Evolutionary conservation across 2,113 vertebrate genomes (phyloP).

Genomic region (Tiliqua scincoides): DNA sequence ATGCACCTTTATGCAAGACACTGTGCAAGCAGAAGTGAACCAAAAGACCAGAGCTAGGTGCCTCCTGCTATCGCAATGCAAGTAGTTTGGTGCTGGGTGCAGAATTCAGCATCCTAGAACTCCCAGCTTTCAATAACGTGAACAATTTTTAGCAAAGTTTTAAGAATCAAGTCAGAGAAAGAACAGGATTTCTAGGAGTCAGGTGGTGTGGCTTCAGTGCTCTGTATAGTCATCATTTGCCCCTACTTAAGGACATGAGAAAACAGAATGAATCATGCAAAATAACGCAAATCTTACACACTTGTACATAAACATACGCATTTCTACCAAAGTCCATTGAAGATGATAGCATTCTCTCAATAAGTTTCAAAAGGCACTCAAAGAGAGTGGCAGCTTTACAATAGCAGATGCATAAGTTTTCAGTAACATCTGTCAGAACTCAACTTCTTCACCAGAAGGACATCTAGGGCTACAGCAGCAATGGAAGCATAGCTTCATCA

Average conservation of each 20-base stretch:
- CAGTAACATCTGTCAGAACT: not conserved
- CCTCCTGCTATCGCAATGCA: not conserved
- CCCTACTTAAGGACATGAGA: not conserved
- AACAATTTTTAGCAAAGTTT: not conserved
- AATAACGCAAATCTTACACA: not conserved
- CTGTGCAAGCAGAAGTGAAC: not conserved
- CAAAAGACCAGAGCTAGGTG: not conserved
- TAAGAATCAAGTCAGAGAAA: not conserved
- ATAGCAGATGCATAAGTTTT: not conserved
- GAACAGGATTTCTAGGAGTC: not conserved
- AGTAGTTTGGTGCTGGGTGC: not conserved
- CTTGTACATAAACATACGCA: not conserved
- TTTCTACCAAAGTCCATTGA: not conserved
- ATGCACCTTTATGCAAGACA: constrained; percentile 9
- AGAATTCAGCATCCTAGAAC: not conserved
- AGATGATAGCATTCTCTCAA: not conserved
- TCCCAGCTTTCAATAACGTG: not conserved
- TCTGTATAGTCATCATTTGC: not conserved
- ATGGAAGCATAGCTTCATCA: not conserved
- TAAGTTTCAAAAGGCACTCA: not conserved
- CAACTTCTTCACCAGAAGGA: not conserved
- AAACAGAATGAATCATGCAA: not conserved
- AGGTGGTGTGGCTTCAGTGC: not conserved
- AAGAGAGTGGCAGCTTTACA: not conserved
- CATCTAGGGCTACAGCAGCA: not conserved